These are phyloP conservation scores for Ophion ventricosus DNA, from an alignment of 2,888 invertebrate species.

Conservation along the genomic window DNA sequence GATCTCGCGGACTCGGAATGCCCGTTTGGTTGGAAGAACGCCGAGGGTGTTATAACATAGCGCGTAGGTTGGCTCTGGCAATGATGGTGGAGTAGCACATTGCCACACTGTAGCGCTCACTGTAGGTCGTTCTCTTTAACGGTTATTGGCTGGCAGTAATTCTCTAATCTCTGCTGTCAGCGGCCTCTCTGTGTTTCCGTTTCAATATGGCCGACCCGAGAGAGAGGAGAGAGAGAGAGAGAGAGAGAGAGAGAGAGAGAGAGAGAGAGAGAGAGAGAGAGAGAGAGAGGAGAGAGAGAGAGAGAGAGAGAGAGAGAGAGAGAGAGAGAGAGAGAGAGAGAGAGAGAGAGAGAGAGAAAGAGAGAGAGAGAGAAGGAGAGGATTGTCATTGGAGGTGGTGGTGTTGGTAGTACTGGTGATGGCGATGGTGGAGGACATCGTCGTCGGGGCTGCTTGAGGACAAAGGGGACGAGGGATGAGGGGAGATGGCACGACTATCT, in stretches of 20 bases:
- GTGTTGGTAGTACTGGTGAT: background rate
- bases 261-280: conserved; percentile 6
- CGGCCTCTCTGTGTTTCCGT: conserved; percentile 80
- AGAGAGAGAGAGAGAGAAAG: conserved; percentile 21
- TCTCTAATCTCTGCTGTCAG: conserved; percentile 82
- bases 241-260: conserved; percentile 4
- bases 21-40: conserved; percentile 47
- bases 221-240: conserved; percentile 18
- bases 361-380: conserved; percentile 4
- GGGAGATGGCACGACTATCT: conserved; percentile 11
- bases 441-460: conserved; percentile 19
- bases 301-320: too few relatives aligned
- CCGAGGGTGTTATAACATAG: conserved; percentile 46
- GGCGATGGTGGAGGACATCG: conserved; percentile 10
- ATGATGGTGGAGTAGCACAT: conserved; percentile 55
- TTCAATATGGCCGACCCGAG: conserved; percentile 78
- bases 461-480: conserved; percentile 41
- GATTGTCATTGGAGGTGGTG: conserved; percentile 4
- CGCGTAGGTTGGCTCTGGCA: conserved; percentile 65
- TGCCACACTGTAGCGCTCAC: conserved; percentile 67
- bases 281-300: conserved; percentile 23
- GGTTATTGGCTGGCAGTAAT: conserved; percentile 81
- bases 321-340: conserved; percentile 21
- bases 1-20: conserved; percentile 76
- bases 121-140: conserved; percentile 82